phyloP scores from a whole-genome alignment of 2,888 invertebrate species.

The Lymantria monacha region DNA sequence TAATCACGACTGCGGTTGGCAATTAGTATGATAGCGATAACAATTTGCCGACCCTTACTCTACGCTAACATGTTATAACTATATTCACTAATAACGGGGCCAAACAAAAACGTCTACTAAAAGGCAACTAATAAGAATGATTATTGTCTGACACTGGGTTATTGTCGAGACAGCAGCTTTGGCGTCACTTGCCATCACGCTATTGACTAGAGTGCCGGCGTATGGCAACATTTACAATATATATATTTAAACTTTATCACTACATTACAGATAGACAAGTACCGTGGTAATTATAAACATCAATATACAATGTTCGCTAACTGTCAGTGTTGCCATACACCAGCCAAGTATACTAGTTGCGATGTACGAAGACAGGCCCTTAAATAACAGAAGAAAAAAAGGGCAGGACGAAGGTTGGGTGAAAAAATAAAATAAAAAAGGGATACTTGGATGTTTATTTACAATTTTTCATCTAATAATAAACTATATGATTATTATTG shows the following conservation, averaged over 20 bases:
- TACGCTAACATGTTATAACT: constrained; percentile 26
- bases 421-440: constrained; percentile 74
- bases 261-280: neutral
- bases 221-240: neutral
- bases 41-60: neutral
- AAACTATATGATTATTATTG: constrained; percentile 74
- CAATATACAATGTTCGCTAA: neutral
- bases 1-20: no score
- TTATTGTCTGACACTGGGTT: constrained; percentile 83
- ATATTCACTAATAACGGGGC: constrained; percentile 43
- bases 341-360: constrained; percentile 41
- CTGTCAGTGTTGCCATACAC: neutral
- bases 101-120: constrained; percentile 56
- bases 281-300: constrained; percentile 11
- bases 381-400: constrained; percentile 28
- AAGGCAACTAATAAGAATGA: constrained; percentile 72
- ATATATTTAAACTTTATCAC: neutral
- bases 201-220: neutral
- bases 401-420: constrained; percentile 33
- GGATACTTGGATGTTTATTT: constrained; percentile 81
- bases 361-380: constrained; percentile 52
- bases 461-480: constrained; percentile 77
- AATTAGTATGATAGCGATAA: neutral
- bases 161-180: constrained; percentile 81
- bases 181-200: constrained; percentile 27